A percentile compares a stretch with the other conserved stretches of the same genome.
Evolutionary conservation across 2,888 invertebrate genomes (phyloP).

Genomic region (Trichogramma evanescens): DNA sequence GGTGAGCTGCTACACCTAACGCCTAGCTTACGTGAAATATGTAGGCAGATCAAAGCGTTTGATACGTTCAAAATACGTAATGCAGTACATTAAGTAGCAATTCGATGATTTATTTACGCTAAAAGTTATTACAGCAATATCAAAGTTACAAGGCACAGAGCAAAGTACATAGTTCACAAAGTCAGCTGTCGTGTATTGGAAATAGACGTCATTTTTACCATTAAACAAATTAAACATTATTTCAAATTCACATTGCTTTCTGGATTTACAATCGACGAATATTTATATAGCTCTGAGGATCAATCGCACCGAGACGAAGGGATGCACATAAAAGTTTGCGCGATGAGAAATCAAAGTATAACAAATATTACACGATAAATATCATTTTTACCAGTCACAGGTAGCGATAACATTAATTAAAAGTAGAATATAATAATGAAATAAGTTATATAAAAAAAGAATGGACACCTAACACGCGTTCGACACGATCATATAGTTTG

Average conservation of each 20-base stretch:
- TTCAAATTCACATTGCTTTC: no score
- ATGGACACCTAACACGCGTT: slow-evolving; percentile 21
- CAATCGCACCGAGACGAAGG: slow-evolving; percentile 16
- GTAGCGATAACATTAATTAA: slow-evolving; percentile 18
- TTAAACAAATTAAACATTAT: no score
- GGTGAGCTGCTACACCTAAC: not conserved
- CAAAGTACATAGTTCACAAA: not conserved
- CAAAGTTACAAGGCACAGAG: slow-evolving; percentile 17
- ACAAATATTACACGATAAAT: slow-evolving; percentile 15
- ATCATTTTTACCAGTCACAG: slow-evolving; percentile 4
- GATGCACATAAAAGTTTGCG: slow-evolving; percentile 6
- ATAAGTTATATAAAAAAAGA: slow-evolving; percentile 19
- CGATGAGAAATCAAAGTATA: slow-evolving; percentile 3
- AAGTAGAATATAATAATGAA: slow-evolving; percentile 12
- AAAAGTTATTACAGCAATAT: not conserved
- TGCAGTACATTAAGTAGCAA: not conserved
- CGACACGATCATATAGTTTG: slow-evolving; percentile 11
- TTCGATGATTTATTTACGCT: not conserved
- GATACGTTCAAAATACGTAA: slow-evolving; percentile 6
- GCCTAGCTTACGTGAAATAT: not conserved
- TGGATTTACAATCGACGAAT: no score
- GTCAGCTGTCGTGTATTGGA: not conserved
- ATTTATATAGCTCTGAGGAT: not conserved
- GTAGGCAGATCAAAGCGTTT: not conserved
- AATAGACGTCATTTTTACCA: no score